Base-by-base conservation (phyloP, 2,797 vertebrate genomes). In the Propithecus deckenii region DNA sequence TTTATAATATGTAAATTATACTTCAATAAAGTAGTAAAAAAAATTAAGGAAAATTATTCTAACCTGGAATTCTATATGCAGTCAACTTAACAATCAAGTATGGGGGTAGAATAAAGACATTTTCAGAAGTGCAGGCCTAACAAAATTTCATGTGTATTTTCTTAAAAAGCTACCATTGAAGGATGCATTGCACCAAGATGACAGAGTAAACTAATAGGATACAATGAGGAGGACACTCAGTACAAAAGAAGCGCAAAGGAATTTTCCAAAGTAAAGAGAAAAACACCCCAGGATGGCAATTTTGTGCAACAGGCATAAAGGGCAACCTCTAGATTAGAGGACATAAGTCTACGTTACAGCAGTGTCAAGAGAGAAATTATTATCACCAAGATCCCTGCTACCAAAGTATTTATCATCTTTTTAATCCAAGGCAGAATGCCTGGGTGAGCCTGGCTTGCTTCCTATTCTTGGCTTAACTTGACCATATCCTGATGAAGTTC, bases 1-100 rank as follows among this genome's bases (percentile, higher is more conserved):
- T 41, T 76, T 79, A 61, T 43, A 46, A 17, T 72, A 74, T 48
- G 5, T 63, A 88, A 84, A 79, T 48, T 92, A 78, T 11, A 94
- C 32, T 15, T 91, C 65, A 86, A 41, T 50, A 91, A 76, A 75
- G 48, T 13, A 63, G 32, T 46, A 89, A 80, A 80, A 80, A 46
- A 17, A 4, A 38, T 84, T 61, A 91, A 94, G 35, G 57, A 76
- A 69, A 93, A 50, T 75, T 86, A 81, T 50, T 81, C n/a, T 91
- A 96, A 63, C 43, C 50, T 71, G 43, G 30, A 87, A 94, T 69
- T 90, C 75, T 52, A 81, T 30, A 80, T 25, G 28, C 35, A 83
- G n/a, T 38, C 48, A 80, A 94, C 80, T 30, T 85, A 90, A 80
- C 32, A 97, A 75, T 86, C 38, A 87, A 76, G n/a, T 30, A 81